These are phyloP conservation scores for Ceratina calcarata DNA, from an alignment of 1,140 invertebrate genomes.

Conservation along the genomic window DNA sequence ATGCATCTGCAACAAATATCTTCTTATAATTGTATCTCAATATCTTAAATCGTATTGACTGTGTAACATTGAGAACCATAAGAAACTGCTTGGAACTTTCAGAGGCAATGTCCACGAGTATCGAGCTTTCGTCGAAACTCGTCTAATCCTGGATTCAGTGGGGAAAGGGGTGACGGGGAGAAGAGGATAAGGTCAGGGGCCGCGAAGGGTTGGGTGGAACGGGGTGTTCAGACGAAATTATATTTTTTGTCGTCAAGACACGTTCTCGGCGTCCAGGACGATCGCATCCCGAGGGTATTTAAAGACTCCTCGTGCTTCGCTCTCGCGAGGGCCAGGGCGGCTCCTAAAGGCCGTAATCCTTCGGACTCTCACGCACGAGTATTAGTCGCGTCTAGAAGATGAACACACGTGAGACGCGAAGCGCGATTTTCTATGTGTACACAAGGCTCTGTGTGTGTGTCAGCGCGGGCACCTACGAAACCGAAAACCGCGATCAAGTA, in stretches of 20 bases:
- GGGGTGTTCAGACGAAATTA: slow-evolving; percentile 70
- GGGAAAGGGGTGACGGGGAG: slow-evolving; percentile 22
- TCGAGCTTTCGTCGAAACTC: slow-evolving; percentile 34
- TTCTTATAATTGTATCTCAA: too few relatives aligned
- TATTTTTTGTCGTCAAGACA: slow-evolving; percentile 78
- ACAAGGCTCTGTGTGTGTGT: slow-evolving; percentile 4
- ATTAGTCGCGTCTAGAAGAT: slow-evolving; percentile 62
- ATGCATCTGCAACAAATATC: too few relatives aligned
- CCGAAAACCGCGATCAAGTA: slow-evolving; percentile 79
- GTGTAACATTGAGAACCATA: too few relatives aligned
- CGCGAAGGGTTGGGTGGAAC: background rate
- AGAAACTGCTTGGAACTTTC: too few relatives aligned
- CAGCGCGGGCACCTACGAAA: slow-evolving; percentile 43
- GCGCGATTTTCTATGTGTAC: slow-evolving; percentile 28
- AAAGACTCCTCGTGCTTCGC: slow-evolving; percentile 77
- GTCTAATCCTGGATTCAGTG: slow-evolving; percentile 35
- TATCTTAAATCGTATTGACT: too few relatives aligned
- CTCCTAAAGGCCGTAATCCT: slow-evolving; percentile 76
- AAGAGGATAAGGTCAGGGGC: background rate
- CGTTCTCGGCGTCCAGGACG: slow-evolving; percentile 73
- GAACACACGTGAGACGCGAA: slow-evolving; percentile 32
- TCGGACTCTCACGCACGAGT: slow-evolving; percentile 69
- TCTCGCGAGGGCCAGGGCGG: slow-evolving; percentile 62
- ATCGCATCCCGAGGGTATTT: slow-evolving; percentile 78
- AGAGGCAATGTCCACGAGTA: slow-evolving; percentile 34